Evolutionary conservation across 1,140 invertebrate genomes (phyloP), one percentile per base, ranked within the genome.

Genomic region (Cataglyphis hispanica): DNA sequence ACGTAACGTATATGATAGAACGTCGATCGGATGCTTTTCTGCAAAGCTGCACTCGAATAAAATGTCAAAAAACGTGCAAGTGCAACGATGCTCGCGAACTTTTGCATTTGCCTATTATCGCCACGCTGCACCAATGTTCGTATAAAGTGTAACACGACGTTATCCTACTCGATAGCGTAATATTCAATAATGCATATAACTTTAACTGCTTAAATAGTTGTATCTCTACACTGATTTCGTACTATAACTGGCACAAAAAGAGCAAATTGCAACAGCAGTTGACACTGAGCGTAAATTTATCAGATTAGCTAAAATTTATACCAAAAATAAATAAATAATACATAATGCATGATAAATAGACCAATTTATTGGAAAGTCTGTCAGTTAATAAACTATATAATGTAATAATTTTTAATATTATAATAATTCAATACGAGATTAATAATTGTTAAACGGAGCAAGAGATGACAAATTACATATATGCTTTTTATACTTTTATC

Each of bases 131-230:
- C 31, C 40, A 27, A 64, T 4, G 16, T 50, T 1, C 46, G 46
- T 74, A 58, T 27, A n/a, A 43, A 10, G 43, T 13, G 40, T 64
- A 60, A 63, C 40, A 16, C 66, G 40, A 60, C 60, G 13, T 27
- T 37, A 83, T 40, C 6, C 46, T 50, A 64, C 64, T 27, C 8
- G 40, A 16, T 50, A 50, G 2, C 27, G 56, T 80, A 78, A 86
- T 53, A 53, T 72, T 56, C 69, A 72, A 72, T 72, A 72, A 72
- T 72, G 46, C 69, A 72, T 53, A 10, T 46, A 22, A 72, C 69
- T 53, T 53, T 27, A 27, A 72, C 46, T 46, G 69, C 69, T 72
- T 72, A 53, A 72, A 72, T n/a, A 46, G 25, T 37, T 34, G 43
- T 46, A 31, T 53, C 34, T 72, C 69, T 72, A 53, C 46, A 10